Evolutionary conservation across 2,113 vertebrate species (phyloP).

Genomic region (Elachura formosa): DNA sequence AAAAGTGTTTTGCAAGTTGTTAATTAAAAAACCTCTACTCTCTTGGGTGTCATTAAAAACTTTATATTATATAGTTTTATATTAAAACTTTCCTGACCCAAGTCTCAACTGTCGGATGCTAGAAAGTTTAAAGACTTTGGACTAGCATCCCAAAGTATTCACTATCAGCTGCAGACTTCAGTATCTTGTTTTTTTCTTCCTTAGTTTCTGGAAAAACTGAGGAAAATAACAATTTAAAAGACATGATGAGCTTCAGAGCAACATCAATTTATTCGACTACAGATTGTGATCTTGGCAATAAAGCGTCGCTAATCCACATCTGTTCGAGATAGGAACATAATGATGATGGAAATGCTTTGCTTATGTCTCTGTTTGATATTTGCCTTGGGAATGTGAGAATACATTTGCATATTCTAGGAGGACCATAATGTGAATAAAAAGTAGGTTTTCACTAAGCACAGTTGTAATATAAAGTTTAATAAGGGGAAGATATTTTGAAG

Average conservation of each 20-base stretch:
- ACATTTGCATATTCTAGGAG: not conserved
- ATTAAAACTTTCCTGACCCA: not conserved
- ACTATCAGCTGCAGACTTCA: not conserved
- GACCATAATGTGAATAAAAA: not conserved
- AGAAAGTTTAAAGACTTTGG: not conserved
- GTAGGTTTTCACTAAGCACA: not conserved
- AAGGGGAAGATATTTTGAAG: not conserved
- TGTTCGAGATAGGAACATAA: slow-evolving; percentile 29
- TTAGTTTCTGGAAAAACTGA: not conserved
- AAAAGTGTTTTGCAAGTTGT: not conserved
- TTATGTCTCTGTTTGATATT: slow-evolving; percentile 24
- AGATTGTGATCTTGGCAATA: slow-evolving; percentile 36
- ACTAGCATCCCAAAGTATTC: not conserved
- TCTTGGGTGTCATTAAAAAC: not conserved
- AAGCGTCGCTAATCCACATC: slow-evolving; percentile 47
- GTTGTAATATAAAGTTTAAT: not conserved
- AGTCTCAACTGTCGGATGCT: not conserved
- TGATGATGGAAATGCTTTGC: slow-evolving; percentile 37
- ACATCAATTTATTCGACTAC: not conserved
- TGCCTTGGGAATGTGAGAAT: slow-evolving; percentile 26
- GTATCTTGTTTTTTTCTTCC: not conserved
- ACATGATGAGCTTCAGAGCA: not conserved
- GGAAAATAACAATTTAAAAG: slow-evolving; percentile 9
- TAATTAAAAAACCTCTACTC: not conserved
- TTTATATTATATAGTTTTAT: not conserved